Evolutionary conservation across 37 sponge, comb jelly and placozoan genomes (phyloP), one percentile per base, ranked within the genome.

Genomic region (Chondrosia reniformis): DNA sequence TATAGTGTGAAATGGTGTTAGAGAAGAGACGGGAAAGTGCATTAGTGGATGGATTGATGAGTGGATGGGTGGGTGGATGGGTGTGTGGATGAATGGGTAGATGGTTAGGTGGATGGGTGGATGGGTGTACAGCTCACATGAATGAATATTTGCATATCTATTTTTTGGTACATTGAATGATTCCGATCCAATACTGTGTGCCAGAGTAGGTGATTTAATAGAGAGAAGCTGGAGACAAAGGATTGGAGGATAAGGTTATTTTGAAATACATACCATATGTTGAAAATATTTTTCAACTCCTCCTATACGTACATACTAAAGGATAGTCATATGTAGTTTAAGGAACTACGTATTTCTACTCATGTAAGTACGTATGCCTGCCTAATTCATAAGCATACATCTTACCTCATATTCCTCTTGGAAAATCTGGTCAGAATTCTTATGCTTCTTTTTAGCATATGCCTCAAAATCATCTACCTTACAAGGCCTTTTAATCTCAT

Each of bases 131-230:
- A n/a, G n/a, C 91, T 83, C 38, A 91, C 92, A 84, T 56, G 84
- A 76, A 57, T 91, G 88, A 22, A 91, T 91, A 61, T 91, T 91
- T 74, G 89, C 88, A 39, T 91, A 91, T 84, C 92, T 86, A 63
- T 91, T 91, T 82, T 91, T 91, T 46, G 55, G 33, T 25, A 80
- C 64, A 58, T 91, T 91, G 73, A 28, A 65, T 3, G 89, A 71
- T 59, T 76, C 25, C 3, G 73, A 73, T 52, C 82, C 77, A 19
- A 59, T 77, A 13, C 66, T 19, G 74, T 89, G 90, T 12, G 83
- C 46, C n/a, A 89, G 74, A 19, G 62, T 73, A 0, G 90, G 90
- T n/a, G 90, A 89, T 74, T 85, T 85, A 66, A 89, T 89, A 24
- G 82, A 57, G n/a, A 89, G 27, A 10, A 88, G 56, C 88, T 88